These are phyloP conservation scores for Coilia nasus DNA, from an alignment of 2,797 vertebrate genomes.

Conservation along the genomic window DNA sequence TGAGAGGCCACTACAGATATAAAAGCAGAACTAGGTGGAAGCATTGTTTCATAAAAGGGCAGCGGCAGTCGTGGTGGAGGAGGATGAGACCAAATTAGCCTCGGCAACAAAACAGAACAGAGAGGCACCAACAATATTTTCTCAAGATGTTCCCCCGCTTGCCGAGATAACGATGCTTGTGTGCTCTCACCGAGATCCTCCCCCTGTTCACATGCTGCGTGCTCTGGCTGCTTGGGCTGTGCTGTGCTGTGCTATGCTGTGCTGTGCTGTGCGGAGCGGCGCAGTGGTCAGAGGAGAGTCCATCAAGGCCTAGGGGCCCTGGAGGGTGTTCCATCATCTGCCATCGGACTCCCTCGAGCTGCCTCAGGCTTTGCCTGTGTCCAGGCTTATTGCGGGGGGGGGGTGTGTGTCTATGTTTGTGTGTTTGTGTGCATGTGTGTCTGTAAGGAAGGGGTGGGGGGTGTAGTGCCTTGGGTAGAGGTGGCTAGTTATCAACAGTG, in stretches of 20 bases:
- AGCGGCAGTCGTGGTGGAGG: neutral
- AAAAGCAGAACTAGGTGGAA: neutral
- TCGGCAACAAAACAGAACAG: neutral
- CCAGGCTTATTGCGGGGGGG: neutral
- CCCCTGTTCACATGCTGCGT: neutral
- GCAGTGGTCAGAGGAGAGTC: neutral
- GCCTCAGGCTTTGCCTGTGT: neutral
- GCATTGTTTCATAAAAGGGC: neutral
- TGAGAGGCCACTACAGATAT: neutral
- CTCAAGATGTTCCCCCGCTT: neutral
- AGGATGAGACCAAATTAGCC: neutral
- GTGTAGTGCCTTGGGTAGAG: constrained; percentile 20
- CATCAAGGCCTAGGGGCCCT: neutral
- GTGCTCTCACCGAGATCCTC: neutral
- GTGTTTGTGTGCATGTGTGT: too few relatives aligned
- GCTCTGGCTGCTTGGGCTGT: neutral
- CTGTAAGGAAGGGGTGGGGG: neutral
- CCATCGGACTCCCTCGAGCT: neutral
- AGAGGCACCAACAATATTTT: neutral
- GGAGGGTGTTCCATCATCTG: neutral
- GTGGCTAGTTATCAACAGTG: neutral
- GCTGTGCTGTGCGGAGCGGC: too few relatives aligned
- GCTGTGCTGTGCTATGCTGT: too few relatives aligned
- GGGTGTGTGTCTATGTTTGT: neutral
- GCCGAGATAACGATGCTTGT: constrained; percentile 2